Percentiles rank a stretch among this genome's conserved stretches.
Conservation (phyloP, 2,888 invertebrate genomes). For the Nomada ruficornis region DNA sequence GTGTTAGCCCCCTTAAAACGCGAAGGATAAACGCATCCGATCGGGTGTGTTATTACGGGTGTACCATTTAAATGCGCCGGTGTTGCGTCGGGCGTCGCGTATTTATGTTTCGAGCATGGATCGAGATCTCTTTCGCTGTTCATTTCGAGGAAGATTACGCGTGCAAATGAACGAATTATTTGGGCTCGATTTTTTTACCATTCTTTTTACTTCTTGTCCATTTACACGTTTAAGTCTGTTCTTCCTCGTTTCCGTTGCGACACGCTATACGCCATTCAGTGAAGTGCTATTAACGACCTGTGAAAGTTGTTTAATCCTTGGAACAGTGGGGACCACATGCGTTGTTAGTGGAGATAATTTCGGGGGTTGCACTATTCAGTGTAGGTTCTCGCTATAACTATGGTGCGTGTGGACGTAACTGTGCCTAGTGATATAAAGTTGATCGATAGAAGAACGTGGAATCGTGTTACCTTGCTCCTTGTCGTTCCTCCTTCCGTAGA, state of each 20-base stretch:
- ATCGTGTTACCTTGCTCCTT: slow-evolving; percentile 54
- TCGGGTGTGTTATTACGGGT: background rate
- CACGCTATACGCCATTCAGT: too few relatives aligned
- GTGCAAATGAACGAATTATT: background rate
- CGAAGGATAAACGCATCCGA: background rate
- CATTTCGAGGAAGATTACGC: background rate
- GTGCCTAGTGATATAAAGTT: slow-evolving; percentile 7
- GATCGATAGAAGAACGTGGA: slow-evolving; percentile 57
- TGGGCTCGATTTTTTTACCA: too few relatives aligned
- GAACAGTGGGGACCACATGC: slow-evolving; percentile 18
- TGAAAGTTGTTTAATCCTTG: background rate
- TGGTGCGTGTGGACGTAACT: slow-evolving; percentile 33
- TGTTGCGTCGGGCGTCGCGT: background rate
- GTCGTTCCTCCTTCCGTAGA: slow-evolving; percentile 35
- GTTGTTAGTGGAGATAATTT: slow-evolving; percentile 23
- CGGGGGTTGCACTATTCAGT: slow-evolving; percentile 28
- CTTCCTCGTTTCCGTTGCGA: too few relatives aligned
- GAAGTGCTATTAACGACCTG: background rate
- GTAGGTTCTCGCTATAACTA: slow-evolving; percentile 37
- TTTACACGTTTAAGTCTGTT: too few relatives aligned
- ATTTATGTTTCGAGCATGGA: background rate
- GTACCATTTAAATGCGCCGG: background rate
- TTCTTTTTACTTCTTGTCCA: too few relatives aligned
- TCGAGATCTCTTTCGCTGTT: background rate
- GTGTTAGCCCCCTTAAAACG: background rate